A percentile compares a stretch with the other conserved stretches of the same genome.
Evolutionary conservation across 2,797 vertebrate genomes (phyloP).

Genomic region (Capromys pilorides): DNA sequence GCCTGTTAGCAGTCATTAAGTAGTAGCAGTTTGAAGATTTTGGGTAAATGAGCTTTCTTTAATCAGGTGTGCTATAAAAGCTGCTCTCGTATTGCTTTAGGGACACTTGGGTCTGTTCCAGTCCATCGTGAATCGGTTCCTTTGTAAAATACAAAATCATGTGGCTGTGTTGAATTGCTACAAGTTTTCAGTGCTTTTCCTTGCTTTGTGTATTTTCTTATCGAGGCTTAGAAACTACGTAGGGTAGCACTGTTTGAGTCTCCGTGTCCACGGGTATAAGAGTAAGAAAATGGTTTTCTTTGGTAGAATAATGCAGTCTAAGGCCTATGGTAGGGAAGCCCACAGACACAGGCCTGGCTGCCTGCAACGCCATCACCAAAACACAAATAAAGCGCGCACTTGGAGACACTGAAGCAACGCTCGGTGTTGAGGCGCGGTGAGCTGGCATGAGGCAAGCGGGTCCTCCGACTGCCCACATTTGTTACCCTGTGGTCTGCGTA

Average conservation of each 20-base stretch:
- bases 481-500: neutral
- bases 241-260: neutral
- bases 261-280: neutral
- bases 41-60: conserved; percentile 12
- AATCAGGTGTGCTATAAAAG: neutral
- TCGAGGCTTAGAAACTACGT: neutral
- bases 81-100: neutral
- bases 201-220: neutral
- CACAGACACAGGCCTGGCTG: neutral
- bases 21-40: neutral
- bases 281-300: neutral
- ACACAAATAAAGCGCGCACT: neutral
- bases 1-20: neutral
- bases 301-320: neutral
- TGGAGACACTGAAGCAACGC: neutral
- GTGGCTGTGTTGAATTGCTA: neutral
- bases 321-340: neutral
- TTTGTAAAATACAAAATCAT: neutral
- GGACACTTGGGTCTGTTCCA: neutral
- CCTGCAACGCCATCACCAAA: neutral
- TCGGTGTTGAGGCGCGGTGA: neutral
- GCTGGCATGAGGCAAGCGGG: neutral
- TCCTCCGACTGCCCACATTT: neutral
- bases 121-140: neutral
- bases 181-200: neutral